A percentile compares a stretch with the other conserved stretches of the same genome.
These are phyloP conservation scores for Malurus splendens DNA, from an alignment of 2,797 vertebrate genomes.

Conservation along the genomic window DNA sequence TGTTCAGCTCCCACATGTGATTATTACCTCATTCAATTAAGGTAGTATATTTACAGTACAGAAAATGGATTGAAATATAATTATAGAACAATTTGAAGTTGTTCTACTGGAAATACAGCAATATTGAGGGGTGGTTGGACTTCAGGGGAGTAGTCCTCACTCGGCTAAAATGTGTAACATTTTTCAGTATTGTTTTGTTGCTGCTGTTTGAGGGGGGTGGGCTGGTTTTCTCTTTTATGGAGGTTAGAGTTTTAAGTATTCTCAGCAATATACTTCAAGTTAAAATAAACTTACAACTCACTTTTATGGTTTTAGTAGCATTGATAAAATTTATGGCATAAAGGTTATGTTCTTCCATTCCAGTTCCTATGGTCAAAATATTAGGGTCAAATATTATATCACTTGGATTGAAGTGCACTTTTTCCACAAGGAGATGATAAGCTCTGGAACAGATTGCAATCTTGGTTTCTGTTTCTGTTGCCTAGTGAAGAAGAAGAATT, in stretches of 20 bases:
- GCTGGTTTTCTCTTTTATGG: background rate
- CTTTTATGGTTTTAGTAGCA: constrained; percentile 88
- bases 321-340: constrained; percentile 90
- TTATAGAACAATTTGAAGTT: background rate
- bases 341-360: constrained; percentile 92
- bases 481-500: constrained; percentile 70
- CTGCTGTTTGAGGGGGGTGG: rapidly evolving
- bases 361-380: constrained; percentile 95
- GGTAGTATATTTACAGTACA: background rate
- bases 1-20: background rate
- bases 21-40: background rate
- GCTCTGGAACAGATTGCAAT: constrained; percentile 87
- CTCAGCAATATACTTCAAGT: background rate
- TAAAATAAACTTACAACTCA: constrained; percentile 54
- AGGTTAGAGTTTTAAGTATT: background rate
- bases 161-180: background rate
- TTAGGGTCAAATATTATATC: constrained; percentile 98
- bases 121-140: background rate
- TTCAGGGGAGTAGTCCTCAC: background rate
- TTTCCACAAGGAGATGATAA: constrained; percentile 81
- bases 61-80: background rate
- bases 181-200: background rate
- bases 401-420: constrained; percentile 85
- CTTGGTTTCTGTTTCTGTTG: constrained; percentile 86
- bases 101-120: background rate